Conservation (phyloP, 92 coral and sea anemone species). For the Parazoanthus darwini region DNA sequence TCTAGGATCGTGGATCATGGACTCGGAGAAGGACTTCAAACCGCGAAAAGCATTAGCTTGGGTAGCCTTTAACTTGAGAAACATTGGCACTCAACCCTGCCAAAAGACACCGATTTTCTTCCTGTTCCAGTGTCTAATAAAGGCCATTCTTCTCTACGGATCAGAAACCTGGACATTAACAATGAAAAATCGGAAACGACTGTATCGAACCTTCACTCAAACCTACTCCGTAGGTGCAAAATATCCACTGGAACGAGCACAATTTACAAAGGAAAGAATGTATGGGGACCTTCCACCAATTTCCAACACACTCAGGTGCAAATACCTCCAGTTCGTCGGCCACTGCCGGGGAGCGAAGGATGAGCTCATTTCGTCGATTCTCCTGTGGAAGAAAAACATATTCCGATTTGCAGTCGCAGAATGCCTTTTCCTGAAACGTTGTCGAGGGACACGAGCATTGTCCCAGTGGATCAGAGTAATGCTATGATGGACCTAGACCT, state of each 20-base stretch:
- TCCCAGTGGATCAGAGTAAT: constrained; percentile 7
- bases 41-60: constrained; percentile 4
- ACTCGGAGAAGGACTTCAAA: constrained; percentile 19
- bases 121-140: constrained; percentile 24
- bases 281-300: background rate
- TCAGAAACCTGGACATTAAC: background rate
- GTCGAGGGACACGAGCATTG: too few species aligned
- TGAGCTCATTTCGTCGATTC: background rate
- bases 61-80: constrained; percentile 11
- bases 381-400: constrained; percentile 1
- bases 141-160: constrained; percentile 1
- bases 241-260: background rate
- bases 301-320: background rate
- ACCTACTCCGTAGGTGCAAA: background rate
- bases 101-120: constrained; percentile 13
- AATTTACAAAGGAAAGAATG: background rate
- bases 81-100: constrained; percentile 26
- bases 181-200: background rate
- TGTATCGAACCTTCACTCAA: too few species aligned
- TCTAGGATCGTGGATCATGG: constrained; percentile 2
- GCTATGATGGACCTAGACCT: background rate
- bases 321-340: background rate
- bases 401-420: background rate
- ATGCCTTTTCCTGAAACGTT: background rate
- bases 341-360: background rate